Conservation (phyloP, 1,140 invertebrate genomes). For the Drosophila fuyamai region DNA sequence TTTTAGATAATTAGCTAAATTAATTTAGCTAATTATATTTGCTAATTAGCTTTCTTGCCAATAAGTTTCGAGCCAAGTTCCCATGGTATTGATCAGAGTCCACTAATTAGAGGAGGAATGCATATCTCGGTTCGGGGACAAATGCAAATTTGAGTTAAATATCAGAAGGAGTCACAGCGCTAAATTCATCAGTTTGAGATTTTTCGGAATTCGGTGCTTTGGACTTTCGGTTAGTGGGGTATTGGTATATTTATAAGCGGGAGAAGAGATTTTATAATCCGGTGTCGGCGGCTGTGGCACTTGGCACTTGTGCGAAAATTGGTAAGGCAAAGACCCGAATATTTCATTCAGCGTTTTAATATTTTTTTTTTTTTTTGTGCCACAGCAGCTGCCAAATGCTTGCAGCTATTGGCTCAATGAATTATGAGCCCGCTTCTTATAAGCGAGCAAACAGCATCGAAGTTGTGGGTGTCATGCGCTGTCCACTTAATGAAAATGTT, state of each 20-base stretch:
- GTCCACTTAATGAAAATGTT: conserved; percentile 75
- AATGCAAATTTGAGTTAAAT: conserved; percentile 22
- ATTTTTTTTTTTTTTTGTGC: conserved; percentile 31
- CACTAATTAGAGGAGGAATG: conserved; percentile 57
- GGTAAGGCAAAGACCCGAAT: conserved; percentile 58
- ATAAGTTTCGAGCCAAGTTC: conserved; percentile 41
- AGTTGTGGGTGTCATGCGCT: conserved; percentile 72
- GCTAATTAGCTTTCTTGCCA: conserved; percentile 47
- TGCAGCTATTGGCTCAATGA: conserved; percentile 61
- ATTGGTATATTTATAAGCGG: conserved; percentile 68
- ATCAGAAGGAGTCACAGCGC: conserved; percentile 35
- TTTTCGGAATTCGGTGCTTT: conserved; percentile 19
- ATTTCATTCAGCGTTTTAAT: conserved; percentile 59
- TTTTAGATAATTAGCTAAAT: too few relatives aligned
- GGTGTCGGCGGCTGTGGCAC: conserved; percentile 31
- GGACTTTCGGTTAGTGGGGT: conserved; percentile 29
- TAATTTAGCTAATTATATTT: too few relatives aligned
- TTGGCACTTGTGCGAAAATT: conserved; percentile 65
- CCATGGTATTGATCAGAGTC: conserved; percentile 45
- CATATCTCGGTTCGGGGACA: conserved; percentile 12
- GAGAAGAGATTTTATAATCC: conserved; percentile 48
- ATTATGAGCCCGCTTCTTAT: conserved; percentile 78
- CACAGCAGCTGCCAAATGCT: conserved; percentile 13
- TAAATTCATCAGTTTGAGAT: conserved; percentile 55
- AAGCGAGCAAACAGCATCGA: conserved; percentile 61